Conservation (phyloP, 2,888 invertebrate genomes). For the Oligia fasciuncula region DNA sequence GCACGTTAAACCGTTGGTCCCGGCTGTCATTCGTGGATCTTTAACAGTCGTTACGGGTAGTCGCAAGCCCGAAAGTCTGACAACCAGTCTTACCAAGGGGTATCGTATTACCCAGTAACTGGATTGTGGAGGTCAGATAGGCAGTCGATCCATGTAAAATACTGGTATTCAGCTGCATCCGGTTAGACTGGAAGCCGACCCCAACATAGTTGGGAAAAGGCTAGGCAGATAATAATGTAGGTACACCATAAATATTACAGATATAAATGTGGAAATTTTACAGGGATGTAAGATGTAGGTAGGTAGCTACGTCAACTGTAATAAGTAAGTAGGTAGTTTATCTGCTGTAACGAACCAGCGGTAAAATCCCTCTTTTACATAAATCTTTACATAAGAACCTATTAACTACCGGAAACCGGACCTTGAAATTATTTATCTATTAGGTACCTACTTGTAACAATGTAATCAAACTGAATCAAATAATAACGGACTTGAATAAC, state of each 20-base stretch:
- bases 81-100: no score
- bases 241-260: not conserved
- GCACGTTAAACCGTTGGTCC: no score
- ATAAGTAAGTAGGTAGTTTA: not conserved
- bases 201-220: no score
- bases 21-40: no score
- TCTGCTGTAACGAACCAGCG: not conserved
- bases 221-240: no score
- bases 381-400: slow-evolving; percentile 4
- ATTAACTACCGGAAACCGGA: not conserved
- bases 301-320: not conserved
- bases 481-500: slow-evolving; percentile 6
- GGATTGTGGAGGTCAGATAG: no score
- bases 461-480: slow-evolving; percentile 7
- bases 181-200: no score
- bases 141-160: no score
- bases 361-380: not conserved
- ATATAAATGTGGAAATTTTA: not conserved
- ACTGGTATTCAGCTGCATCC: no score
- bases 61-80: no score
- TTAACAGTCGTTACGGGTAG: no score
- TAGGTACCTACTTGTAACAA: not conserved
- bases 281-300: not conserved
- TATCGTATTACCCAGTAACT: no score
- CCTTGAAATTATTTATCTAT: not conserved